Evolutionary conservation across 2,113 vertebrate genomes (phyloP), one percentile per base, ranked within the genome.

Genomic region (Rhadina sibilatrix): DNA sequence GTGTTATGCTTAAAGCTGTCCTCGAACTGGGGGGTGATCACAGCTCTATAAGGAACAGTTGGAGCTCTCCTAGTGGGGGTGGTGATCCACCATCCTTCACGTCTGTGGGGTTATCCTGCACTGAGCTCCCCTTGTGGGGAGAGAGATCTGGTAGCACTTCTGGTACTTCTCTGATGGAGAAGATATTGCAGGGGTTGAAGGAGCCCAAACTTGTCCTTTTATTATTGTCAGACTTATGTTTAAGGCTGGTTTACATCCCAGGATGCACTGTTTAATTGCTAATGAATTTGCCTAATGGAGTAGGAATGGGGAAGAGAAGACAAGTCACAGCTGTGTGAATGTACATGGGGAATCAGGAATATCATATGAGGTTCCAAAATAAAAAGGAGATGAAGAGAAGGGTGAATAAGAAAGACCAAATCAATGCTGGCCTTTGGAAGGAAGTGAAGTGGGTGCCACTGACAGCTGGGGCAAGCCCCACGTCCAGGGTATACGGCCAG

Each of bases 391-490:
- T 0, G 10, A 90, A 70, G 33, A 22, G 13, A 86, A 93, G 46
- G 49, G 46, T 60, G 65, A 68, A 28, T 87, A 57, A 79, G 37
- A 71, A 81, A 84, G 44, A 21, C 53, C 63, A 87, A 65, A 37
- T 50, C 56, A 60, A 21, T 0, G 1, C 27, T 77, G 82, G n/a
- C 37, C 4, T 1, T 72, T 4, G 3, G 75, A 88, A 46, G 31
- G 25, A 85, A 27, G 28, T 74, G 57, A 70, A 12, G 37, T 57
- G 60, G 30, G 42, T 80, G 54, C 53, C 27, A 19, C 53, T 56
- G 53, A 1, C 4, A 46, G 9, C 31, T 0, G 0, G n/a, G 33
- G 16, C 0, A 8, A 91, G 53, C 9, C 18, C 4, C 1, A 5
- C 0, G 0, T 64, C 40, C 25, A 65, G 50, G 54, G 57, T 63